Base-by-base conservation (phyloP, 2,888 invertebrate genomes). In the Taphrorychus bicolor region DNA sequence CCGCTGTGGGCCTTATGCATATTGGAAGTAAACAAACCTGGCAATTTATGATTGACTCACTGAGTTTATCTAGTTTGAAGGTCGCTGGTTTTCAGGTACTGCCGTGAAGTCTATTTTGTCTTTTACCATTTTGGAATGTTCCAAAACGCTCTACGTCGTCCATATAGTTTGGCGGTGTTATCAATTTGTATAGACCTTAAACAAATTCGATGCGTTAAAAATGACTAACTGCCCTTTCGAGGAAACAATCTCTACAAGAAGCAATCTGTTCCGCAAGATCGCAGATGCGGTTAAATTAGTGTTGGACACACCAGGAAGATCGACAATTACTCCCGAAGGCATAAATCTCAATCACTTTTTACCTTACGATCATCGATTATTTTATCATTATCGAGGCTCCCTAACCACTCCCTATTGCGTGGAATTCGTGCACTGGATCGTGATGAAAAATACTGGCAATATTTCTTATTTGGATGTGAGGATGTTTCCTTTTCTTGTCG, bases 371-470 rank as follows among this genome's bases (percentile, higher is more conserved):
- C 65, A 59, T 32, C 24, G 82, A 0, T 79, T 81, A 0, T 90
- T 87, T 76, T 91, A 86, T 79, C 84, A 87, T 7, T 92, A 92
- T 76, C 81, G 85, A 3, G 91, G 92, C 0, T 91, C 91, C 0
- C 81, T 92, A 69, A 91, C 91, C 3, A 91, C 91, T 0, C 91
- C 92, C 3, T 82, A 82, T 42, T 92, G 91, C 77, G 86, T 86
- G 53, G 91, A 92, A 77, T 84, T 84, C 0, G 90, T 91, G 9
- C 85, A 86, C 1, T 91, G 91, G 90, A 88, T 89, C 40, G 85
- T 92, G 5, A 80, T 86, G 56, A 81, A 62, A 40, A 82, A 0
- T 80, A 85, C 83, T 19, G 77, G 84, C 48, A 81, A 84, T 7
- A 81, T 87, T 40, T 84, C 85, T 0, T 57, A 67, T 48, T 19